Evolutionary conservation across 1,140 invertebrate species (phyloP).

Genomic region (Drosophila ananassae): DNA sequence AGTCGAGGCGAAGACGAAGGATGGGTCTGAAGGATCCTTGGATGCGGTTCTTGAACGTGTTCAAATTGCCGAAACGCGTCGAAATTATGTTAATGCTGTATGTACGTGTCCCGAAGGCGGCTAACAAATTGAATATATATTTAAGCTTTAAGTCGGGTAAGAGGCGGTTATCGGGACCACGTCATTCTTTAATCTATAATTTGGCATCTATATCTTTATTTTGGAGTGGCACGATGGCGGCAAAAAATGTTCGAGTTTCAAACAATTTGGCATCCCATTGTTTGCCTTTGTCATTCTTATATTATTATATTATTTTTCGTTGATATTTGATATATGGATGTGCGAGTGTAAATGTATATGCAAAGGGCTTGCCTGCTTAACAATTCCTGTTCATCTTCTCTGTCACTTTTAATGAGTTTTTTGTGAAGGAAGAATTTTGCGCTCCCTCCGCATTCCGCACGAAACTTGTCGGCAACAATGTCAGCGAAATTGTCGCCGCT

Average conservation of each 20-base stretch:
- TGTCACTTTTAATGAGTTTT: slow-evolving; percentile 70
- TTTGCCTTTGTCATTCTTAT: slow-evolving; percentile 27
- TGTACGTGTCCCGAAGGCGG: slow-evolving; percentile 55
- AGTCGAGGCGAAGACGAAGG: not conserved
- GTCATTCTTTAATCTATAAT: slow-evolving; percentile 44
- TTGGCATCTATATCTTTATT: slow-evolving; percentile 35
- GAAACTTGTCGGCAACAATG: slow-evolving; percentile 63
- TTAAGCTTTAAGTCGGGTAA: slow-evolving; percentile 33
- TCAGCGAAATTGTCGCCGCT: slow-evolving; percentile 56
- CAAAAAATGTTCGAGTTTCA: slow-evolving; percentile 4
- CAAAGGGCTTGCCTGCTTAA: slow-evolving; percentile 6
- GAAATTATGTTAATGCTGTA: slow-evolving; percentile 68
- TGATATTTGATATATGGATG: slow-evolving; percentile 17
- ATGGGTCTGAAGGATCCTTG: slow-evolving; percentile 25
- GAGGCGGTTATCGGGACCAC: slow-evolving; percentile 16
- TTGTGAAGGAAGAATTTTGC: slow-evolving; percentile 34
- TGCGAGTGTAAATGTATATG: not conserved
- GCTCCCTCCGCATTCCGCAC: not conserved
- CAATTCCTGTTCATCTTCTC: slow-evolving; percentile 26
- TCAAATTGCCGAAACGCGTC: slow-evolving; percentile 68
- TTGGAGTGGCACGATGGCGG: not conserved
- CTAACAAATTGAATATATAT: slow-evolving; percentile 71
- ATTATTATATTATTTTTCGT: slow-evolving; percentile 15
- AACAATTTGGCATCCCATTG: slow-evolving; percentile 37
- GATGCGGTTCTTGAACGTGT: slow-evolving; percentile 67